Percentiles rank a stretch among this genome's conserved stretches.
Evolutionary conservation across 2,113 vertebrate species (phyloP).

Genomic region (Trichomycterus rosablanca): DNA sequence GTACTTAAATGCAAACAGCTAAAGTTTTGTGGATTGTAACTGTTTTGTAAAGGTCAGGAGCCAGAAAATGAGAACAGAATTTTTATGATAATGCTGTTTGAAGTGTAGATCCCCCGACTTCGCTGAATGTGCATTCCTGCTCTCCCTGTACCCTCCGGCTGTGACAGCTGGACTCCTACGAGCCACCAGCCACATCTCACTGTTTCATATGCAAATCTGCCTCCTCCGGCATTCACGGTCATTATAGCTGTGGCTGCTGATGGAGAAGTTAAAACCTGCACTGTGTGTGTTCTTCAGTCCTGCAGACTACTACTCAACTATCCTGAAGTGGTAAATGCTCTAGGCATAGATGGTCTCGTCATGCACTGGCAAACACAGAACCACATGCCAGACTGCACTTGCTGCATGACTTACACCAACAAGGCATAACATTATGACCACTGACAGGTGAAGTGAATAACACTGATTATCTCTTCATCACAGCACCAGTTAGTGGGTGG

Average conservation of each 20-base stretch:
- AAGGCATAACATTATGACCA: too few relatives aligned
- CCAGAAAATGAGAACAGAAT: too few relatives aligned
- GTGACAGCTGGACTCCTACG: constrained; percentile 29
- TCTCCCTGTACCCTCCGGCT: constrained; percentile 28
- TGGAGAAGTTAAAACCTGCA: constrained; percentile 30
- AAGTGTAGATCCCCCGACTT: constrained; percentile 44
- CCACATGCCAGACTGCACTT: not conserved
- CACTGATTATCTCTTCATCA: too few relatives aligned
- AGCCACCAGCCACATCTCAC: constrained; percentile 45
- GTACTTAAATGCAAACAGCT: too few relatives aligned
- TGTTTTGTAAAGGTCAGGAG: too few relatives aligned
- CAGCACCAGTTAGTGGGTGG: too few relatives aligned
- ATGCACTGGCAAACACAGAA: constrained; percentile 11
- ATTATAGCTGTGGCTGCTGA: constrained; percentile 6
- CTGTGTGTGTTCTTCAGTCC: not conserved
- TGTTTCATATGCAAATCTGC: constrained; percentile 62
- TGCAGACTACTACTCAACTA: not conserved
- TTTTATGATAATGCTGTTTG: constrained; percentile 40
- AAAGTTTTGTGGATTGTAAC: too few relatives aligned
- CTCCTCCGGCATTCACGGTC: constrained; percentile 31
- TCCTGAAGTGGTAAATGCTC: not conserved
- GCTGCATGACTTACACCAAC: constrained; percentile 13
- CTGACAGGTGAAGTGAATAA: too few relatives aligned
- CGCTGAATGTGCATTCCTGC: not conserved
- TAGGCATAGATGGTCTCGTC: not conserved